Evolutionary conservation across 2,113 vertebrate species (phyloP).

Genomic region (Catharus fuscescens): DNA sequence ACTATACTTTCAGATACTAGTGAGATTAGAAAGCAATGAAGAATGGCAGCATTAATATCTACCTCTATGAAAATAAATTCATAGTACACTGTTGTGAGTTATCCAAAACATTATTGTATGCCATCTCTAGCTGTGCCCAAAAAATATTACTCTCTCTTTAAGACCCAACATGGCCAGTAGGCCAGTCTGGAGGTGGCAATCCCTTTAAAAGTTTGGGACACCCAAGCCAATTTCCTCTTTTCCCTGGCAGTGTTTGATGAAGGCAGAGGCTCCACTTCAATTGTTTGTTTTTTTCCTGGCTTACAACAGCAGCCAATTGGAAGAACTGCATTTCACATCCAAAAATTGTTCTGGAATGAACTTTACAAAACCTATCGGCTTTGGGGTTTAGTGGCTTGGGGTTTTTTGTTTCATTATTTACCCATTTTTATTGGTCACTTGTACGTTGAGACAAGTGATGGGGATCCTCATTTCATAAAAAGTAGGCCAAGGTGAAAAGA

Average conservation of each 20-base stretch:
- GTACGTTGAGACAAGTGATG: neutral
- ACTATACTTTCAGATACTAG: neutral
- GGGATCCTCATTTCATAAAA: neutral
- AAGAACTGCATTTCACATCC: neutral
- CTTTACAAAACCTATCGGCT: accelerated
- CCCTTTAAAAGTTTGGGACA: neutral
- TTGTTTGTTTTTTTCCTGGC: neutral
- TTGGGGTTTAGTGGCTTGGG: neutral
- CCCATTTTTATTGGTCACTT: neutral
- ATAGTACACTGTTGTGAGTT: accelerated
- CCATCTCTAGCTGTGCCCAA: neutral
- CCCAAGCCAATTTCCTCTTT: neutral
- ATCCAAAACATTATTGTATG: neutral
- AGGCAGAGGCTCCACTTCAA: accelerated
- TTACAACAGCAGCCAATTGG: neutral
- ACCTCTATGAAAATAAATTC: neutral
- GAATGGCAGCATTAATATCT: neutral
- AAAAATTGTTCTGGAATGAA: neutral
- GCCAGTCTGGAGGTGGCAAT: neutral
- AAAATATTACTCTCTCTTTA: neutral
- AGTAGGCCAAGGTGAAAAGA: neutral
- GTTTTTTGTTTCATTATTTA: neutral
- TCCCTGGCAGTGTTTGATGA: neutral
- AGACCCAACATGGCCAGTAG: neutral
- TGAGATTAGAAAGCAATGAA: neutral